A percentile compares a stretch with the other conserved stretches of the same genome.
Conservation (phyloP, 2,797 vertebrate genomes). For the Spinus pinus region DNA sequence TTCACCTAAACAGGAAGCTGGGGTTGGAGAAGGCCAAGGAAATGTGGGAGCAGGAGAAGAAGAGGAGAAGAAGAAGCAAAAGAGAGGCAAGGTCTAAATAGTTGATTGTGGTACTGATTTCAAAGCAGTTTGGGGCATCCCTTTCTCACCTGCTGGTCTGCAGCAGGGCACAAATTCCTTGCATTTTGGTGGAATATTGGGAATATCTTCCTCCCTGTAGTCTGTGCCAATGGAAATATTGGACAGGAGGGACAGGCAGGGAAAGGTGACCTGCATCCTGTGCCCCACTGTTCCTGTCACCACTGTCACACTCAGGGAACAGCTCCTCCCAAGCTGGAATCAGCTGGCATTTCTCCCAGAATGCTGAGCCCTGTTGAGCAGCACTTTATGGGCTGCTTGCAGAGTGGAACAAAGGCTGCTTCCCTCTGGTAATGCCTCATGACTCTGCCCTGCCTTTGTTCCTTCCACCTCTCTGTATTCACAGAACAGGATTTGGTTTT, state of each 20-base stretch:
- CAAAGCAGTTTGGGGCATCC: neutral
- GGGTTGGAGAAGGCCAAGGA: conserved; percentile 83
- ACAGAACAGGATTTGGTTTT: neutral
- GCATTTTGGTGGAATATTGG: neutral
- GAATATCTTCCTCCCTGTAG: neutral
- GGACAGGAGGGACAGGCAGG: neutral
- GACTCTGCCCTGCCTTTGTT: neutral
- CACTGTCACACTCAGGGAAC: neutral
- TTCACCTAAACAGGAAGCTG: conserved; percentile 86
- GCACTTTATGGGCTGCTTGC: neutral
- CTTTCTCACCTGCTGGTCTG: neutral
- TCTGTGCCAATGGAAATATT: neutral
- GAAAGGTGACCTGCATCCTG: neutral
- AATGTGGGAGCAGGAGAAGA: conserved; percentile 89
- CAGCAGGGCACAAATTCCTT: neutral
- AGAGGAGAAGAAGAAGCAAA: conserved; percentile 98
- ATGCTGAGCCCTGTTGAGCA: neutral
- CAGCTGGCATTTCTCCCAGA: neutral
- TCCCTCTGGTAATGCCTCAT: neutral
- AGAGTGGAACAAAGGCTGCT: neutral
- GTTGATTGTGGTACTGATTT: conserved; percentile 7
- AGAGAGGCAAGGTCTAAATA: conserved; percentile 85
- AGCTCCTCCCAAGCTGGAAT: neutral
- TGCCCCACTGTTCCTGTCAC: neutral
- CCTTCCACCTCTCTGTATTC: neutral